Evolutionary conservation across 2,888 invertebrate genomes (phyloP).

Genomic region (Melikaiella ostensackeni): DNA sequence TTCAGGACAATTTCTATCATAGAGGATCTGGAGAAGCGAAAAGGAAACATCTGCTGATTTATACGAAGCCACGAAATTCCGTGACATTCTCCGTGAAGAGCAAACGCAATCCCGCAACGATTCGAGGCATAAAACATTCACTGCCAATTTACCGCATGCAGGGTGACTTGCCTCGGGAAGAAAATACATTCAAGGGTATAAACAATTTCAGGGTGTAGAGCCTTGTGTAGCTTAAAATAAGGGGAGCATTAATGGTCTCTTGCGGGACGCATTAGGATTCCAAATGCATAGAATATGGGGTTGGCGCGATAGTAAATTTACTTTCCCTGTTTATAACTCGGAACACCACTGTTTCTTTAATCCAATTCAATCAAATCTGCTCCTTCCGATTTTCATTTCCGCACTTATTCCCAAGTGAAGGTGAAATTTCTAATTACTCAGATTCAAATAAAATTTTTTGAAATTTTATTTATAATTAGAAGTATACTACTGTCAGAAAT

Average conservation of each 20-base stretch:
- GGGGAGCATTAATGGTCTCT: slow-evolving; percentile 41
- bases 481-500: no score
- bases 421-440: neutral
- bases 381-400: neutral
- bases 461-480: no score
- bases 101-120: slow-evolving; percentile 38
- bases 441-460: neutral
- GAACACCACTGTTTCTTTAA: slow-evolving; percentile 10
- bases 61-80: slow-evolving; percentile 13
- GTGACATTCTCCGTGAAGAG: slow-evolving; percentile 27
- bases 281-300: slow-evolving; percentile 42
- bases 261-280: slow-evolving; percentile 41
- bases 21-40: slow-evolving; percentile 7
- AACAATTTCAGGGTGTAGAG: slow-evolving; percentile 34
- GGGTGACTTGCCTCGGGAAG: slow-evolving; percentile 54
- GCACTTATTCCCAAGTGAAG: neutral
- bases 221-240: slow-evolving; percentile 28
- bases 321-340: slow-evolving; percentile 36
- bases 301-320: slow-evolving; percentile 39
- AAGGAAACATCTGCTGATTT: slow-evolving; percentile 36
- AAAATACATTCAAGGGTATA: slow-evolving; percentile 58
- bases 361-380: slow-evolving; percentile 29
- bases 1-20: slow-evolving; percentile 15
- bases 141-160: slow-evolving; percentile 61
- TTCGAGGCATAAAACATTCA: slow-evolving; percentile 60